A percentile compares a stretch with the other conserved stretches of the same genome.
These are phyloP conservation scores for Hypomecis atomaria DNA, from an alignment of 2,888 invertebrate species.

Conservation along the genomic window DNA sequence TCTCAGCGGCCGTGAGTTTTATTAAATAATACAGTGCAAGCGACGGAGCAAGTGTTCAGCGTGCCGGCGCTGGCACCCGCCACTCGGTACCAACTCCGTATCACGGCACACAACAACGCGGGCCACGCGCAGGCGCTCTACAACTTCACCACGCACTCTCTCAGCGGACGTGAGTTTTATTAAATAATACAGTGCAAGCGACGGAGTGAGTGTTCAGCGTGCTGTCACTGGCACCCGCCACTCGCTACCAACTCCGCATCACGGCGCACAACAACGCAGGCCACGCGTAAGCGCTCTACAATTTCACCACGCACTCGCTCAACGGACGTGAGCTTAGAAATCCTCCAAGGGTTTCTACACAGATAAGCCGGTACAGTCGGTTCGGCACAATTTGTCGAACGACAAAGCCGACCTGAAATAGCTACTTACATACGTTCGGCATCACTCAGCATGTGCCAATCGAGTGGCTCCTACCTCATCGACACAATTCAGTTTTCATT, in stretches of 20 bases:
- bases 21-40: conserved; percentile 86
- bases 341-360: background rate
- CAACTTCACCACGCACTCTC: conserved; percentile 92
- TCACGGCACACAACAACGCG: conserved; percentile 94
- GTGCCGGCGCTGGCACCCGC: conserved; percentile 91
- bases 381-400: too few relatives aligned
- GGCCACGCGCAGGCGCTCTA: conserved; percentile 93
- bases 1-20: conserved; percentile 88
- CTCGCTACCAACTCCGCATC: conserved; percentile 89
- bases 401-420: too few relatives aligned
- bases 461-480: too few relatives aligned
- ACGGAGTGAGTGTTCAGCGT: conserved; percentile 93
- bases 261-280: conserved; percentile 95
- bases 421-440: too few relatives aligned
- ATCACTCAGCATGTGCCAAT: too few relatives aligned
- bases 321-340: conserved; percentile 87
- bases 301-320: conserved; percentile 92
- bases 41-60: conserved; percentile 92
- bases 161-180: conserved; percentile 87
- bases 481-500: too few relatives aligned
- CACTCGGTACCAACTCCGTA: conserved; percentile 89
- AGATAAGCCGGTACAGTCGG: background rate
- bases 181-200: conserved; percentile 88
- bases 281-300: conserved; percentile 91
- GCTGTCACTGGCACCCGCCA: conserved; percentile 89